Evolutionary conservation across 2,797 vertebrate genomes (phyloP).

Genomic region (Melanogrammus aeglefinus): DNA sequence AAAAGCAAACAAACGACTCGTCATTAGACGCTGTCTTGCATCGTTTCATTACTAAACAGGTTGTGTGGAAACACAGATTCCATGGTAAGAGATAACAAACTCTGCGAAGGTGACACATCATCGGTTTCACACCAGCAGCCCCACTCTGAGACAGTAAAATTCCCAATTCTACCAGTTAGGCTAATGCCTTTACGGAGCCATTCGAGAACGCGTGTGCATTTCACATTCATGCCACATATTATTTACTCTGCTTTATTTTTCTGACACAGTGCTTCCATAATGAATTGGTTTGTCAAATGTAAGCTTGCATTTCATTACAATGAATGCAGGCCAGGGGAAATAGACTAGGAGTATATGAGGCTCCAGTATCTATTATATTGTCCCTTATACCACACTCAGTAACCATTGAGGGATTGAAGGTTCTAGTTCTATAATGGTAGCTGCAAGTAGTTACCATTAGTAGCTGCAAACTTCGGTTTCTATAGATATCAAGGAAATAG

Average conservation of each 20-base stretch:
- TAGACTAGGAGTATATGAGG: background rate
- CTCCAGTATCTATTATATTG: background rate
- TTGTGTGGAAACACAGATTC: background rate
- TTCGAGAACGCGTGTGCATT: background rate
- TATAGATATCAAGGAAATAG: background rate
- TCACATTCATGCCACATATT: background rate
- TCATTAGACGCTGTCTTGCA: background rate
- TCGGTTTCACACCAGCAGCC: background rate
- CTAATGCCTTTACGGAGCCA: background rate
- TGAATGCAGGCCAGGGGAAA: background rate
- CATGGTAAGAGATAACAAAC: background rate
- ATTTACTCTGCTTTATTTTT: background rate
- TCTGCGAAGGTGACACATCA: background rate
- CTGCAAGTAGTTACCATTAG: too few relatives aligned
- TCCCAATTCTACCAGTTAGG: conserved; percentile 1
- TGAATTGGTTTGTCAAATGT: background rate
- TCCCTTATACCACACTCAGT: background rate
- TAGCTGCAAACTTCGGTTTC: background rate
- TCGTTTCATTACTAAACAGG: background rate
- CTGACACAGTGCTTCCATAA: background rate
- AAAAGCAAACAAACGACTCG: background rate
- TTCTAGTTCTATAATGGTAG: background rate
- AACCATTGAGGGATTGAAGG: background rate
- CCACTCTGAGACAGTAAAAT: background rate
- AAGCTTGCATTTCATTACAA: background rate